Percentiles rank a stretch among this genome's conserved stretches.
Evolutionary conservation across 2,888 invertebrate species (phyloP).

Genomic region (Drosophila formosana): DNA sequence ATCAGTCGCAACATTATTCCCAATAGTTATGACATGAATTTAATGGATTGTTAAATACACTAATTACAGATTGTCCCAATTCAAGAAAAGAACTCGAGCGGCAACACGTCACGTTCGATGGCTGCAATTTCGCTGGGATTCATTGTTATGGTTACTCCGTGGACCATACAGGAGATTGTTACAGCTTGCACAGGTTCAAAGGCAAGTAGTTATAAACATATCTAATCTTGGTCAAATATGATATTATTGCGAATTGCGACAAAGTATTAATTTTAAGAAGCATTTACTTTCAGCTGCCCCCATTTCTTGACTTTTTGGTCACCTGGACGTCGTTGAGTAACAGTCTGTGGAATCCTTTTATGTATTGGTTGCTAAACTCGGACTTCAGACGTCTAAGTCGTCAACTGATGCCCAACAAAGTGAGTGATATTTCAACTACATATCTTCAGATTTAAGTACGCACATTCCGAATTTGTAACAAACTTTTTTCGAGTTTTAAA

Average conservation of each 20-base stretch:
- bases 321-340: constrained; percentile 95
- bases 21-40: too few relatives aligned
- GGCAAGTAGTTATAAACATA: constrained; percentile 84
- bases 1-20: too few relatives aligned
- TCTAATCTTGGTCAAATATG: constrained; percentile 33
- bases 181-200: constrained; percentile 95
- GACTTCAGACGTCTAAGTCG: constrained; percentile 93
- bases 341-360: constrained; percentile 96
- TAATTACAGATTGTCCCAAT: constrained; percentile 82
- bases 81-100: constrained; percentile 88
- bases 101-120: constrained; percentile 94
- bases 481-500: too few relatives aligned
- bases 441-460: background rate
- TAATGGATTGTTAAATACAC: background rate
- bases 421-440: constrained; percentile 83
- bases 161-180: constrained; percentile 96
- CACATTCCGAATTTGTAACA: too few relatives aligned
- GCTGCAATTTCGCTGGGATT: constrained; percentile 96
- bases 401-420: constrained; percentile 91
- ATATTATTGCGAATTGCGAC: constrained; percentile 47
- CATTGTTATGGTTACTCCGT: constrained; percentile 95
- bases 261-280: background rate
- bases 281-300: constrained; percentile 88
- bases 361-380: constrained; percentile 94
- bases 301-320: constrained; percentile 92